A percentile compares a stretch with the other conserved stretches of the same genome.
Evolutionary conservation across 1,140 invertebrate species (phyloP).

Genomic region (Papilio helenus): DNA sequence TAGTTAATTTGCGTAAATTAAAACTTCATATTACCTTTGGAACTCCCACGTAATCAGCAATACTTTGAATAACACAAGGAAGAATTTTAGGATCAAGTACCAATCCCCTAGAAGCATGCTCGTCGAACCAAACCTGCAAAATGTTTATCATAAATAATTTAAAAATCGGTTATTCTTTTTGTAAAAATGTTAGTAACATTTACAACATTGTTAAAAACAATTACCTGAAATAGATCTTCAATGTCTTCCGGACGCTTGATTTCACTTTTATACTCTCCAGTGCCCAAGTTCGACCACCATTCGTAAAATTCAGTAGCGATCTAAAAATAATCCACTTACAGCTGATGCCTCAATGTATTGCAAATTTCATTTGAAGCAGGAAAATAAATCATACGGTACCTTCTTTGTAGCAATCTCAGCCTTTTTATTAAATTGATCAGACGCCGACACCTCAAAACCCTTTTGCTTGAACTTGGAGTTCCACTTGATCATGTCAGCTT

Average conservation of each 20-base stretch:
- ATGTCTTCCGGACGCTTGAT: constrained; percentile 58
- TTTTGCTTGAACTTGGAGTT: constrained; percentile 77
- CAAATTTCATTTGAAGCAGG: too few species aligned
- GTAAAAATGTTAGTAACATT: too few species aligned
- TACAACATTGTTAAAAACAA: too few species aligned
- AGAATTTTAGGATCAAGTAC: constrained; percentile 76
- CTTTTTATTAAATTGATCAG: constrained; percentile 79
- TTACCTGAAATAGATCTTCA: constrained; percentile 34
- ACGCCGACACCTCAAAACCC: constrained; percentile 70
- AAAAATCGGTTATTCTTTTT: too few species aligned
- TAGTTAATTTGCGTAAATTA: too few species aligned
- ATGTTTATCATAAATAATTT: not conserved
- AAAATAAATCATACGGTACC: constrained; percentile 51
- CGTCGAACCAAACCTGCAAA: constrained; percentile 84
- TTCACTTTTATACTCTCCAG: constrained; percentile 79
- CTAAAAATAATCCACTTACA: constrained; percentile 49
- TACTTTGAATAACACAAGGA: constrained; percentile 74
- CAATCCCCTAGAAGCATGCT: constrained; percentile 80
- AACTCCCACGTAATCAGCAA: constrained; percentile 70
- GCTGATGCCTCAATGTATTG: too few species aligned
- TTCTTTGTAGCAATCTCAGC: constrained; percentile 81
- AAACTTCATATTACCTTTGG: constrained; percentile 59
- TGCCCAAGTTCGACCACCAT: constrained; percentile 83
- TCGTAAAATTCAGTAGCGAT: constrained; percentile 84
- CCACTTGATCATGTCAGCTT: constrained; percentile 80